Conservation (phyloP, 1,140 invertebrate genomes). For the Pissodes strobi region DNA sequence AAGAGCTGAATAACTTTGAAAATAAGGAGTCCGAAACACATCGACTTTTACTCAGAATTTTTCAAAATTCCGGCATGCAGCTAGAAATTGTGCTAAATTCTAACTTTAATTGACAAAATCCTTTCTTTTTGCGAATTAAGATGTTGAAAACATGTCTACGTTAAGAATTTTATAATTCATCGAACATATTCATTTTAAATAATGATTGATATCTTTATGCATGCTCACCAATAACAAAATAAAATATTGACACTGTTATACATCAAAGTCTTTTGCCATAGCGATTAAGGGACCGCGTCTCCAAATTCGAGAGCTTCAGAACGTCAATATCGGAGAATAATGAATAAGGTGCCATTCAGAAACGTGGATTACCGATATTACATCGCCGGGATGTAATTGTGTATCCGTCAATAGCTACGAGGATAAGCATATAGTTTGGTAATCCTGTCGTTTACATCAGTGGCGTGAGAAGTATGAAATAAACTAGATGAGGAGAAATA, state of each 20-base stretch:
- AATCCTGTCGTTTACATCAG: constrained; percentile 10
- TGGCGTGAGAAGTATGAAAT: no score
- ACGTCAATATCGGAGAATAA: constrained; percentile 29
- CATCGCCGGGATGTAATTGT: constrained; percentile 22
- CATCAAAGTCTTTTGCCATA: not conserved
- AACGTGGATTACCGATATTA: constrained; percentile 31
- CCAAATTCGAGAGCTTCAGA: not conserved
- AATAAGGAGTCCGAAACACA: no score
- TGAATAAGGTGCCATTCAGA: constrained; percentile 30
- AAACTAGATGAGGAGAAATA: no score
- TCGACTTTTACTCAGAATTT: no score
- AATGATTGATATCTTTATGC: not conserved
- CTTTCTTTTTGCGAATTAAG: no score
- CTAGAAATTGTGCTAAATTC: no score
- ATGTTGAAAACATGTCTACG: no score
- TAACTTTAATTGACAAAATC: no score
- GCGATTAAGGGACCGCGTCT: constrained; percentile 4
- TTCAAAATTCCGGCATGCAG: no score
- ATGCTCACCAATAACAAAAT: not conserved
- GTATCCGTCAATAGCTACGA: constrained; percentile 21
- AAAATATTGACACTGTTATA: constrained; percentile 7
- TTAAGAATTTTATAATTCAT: no score
- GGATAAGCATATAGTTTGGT: constrained; percentile 30
- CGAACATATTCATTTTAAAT: no score
- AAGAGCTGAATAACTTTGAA: no score